These are phyloP conservation scores for Neolamprologus longior DNA, from an alignment of 2,113 vertebrate species.

Conservation along the genomic window DNA sequence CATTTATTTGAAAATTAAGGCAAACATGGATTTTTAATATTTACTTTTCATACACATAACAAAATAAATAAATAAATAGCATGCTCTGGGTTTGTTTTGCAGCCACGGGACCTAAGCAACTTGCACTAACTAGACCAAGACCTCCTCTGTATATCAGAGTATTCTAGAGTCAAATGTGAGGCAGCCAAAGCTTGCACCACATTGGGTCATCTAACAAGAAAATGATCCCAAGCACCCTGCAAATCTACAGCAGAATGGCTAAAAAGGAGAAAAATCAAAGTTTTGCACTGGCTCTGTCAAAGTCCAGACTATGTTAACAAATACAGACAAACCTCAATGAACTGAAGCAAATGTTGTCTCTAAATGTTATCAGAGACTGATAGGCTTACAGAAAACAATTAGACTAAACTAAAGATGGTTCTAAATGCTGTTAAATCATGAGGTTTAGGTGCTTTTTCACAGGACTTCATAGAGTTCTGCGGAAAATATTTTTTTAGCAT, in stretches of 20 bases:
- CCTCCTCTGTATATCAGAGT: neutral
- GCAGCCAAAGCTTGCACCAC: neutral
- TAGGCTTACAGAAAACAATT: fast-evolving
- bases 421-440: neutral
- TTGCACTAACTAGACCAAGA: neutral
- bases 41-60: neutral
- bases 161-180: neutral
- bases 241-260: neutral
- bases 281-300: neutral
- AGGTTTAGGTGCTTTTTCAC: neutral
- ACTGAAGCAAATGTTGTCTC: neutral
- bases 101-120: neutral
- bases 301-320: neutral
- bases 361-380: neutral
- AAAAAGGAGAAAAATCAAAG: neutral
- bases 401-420: neutral
- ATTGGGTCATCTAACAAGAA: neutral
- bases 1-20: neutral
- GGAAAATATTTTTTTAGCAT: neutral
- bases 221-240: neutral
- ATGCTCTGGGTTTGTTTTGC: neutral
- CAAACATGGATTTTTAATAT: neutral
- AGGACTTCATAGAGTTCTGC: neutral
- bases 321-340: neutral
- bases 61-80: neutral